Percentiles rank a stretch among this genome's conserved stretches.
These are phyloP conservation scores for Gobius niger DNA, from an alignment of 2,113 vertebrate species.

Conservation along the genomic window DNA sequence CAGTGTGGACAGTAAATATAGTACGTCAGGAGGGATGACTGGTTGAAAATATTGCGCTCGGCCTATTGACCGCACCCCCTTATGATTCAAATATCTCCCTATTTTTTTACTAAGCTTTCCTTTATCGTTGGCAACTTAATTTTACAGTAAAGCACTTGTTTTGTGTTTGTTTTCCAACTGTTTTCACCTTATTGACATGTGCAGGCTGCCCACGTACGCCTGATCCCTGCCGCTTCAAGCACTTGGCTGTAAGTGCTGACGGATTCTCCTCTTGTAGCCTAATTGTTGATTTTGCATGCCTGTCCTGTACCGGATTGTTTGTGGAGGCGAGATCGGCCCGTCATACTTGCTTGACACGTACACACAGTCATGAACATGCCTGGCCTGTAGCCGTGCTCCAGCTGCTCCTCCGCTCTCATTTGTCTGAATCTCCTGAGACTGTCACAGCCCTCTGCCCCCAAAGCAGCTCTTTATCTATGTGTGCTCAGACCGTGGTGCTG, in stretches of 20 bases:
- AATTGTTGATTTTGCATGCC: slow-evolving; percentile 26
- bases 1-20: background rate
- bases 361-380: background rate
- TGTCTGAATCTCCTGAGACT: slow-evolving; percentile 27
- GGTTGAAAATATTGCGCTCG: too few species aligned
- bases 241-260: background rate
- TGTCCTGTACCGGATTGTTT: slow-evolving; percentile 4
- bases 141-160: background rate
- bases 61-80: too few species aligned
- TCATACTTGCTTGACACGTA: slow-evolving; percentile 22
- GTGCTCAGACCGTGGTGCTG: background rate
- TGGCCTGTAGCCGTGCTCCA: slow-evolving; percentile 12
- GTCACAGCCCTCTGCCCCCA: slow-evolving; percentile 13
- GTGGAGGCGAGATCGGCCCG: slow-evolving; percentile 10
- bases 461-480: slow-evolving; percentile 4
- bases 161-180: background rate
- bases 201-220: background rate
- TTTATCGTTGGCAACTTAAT: too few species aligned
- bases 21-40: background rate
- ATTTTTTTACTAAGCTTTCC: too few species aligned
- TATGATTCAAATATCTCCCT: too few species aligned
- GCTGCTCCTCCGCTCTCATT: slow-evolving; percentile 42
- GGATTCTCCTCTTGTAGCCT: slow-evolving; percentile 5
- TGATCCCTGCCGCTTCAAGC: background rate
- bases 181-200: background rate